Conservation (phyloP, 2,113 vertebrate genomes). For the Struthio camelus region DNA sequence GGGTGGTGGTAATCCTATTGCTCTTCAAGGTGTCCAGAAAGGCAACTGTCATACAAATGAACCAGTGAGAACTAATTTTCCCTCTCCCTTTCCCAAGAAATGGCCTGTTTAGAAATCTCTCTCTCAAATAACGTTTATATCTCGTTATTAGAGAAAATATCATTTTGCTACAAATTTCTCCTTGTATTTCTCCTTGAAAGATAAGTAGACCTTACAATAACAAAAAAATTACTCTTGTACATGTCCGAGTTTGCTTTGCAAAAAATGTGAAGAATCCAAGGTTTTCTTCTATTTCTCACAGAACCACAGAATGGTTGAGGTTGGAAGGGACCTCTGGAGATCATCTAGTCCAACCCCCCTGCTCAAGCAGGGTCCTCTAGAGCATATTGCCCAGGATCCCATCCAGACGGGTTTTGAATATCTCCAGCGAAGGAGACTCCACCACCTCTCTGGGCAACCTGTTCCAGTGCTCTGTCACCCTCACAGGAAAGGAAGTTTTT, state of each 20-base stretch:
- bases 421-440: too few relatives aligned
- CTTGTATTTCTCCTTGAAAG: background rate
- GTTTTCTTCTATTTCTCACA: background rate
- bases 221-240: background rate
- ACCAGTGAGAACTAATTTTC: background rate
- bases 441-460: too few relatives aligned
- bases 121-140: background rate
- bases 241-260: background rate
- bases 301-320: too few relatives aligned
- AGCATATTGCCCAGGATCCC: too few relatives aligned
- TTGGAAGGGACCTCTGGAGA: too few relatives aligned
- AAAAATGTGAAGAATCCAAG: background rate
- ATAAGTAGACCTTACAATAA: background rate
- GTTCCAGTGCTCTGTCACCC: too few relatives aligned
- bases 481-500: too few relatives aligned
- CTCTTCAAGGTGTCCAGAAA: background rate
- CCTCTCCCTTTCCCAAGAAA: background rate
- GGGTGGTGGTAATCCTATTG: background rate
- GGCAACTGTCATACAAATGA: background rate
- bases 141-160: background rate
- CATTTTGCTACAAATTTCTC: background rate
- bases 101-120: background rate
- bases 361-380: too few relatives aligned
- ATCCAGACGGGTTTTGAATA: too few relatives aligned
- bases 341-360: too few relatives aligned